Conservation (phyloP, 2,113 vertebrate genomes). For the Myrmecobius fasciatus region DNA sequence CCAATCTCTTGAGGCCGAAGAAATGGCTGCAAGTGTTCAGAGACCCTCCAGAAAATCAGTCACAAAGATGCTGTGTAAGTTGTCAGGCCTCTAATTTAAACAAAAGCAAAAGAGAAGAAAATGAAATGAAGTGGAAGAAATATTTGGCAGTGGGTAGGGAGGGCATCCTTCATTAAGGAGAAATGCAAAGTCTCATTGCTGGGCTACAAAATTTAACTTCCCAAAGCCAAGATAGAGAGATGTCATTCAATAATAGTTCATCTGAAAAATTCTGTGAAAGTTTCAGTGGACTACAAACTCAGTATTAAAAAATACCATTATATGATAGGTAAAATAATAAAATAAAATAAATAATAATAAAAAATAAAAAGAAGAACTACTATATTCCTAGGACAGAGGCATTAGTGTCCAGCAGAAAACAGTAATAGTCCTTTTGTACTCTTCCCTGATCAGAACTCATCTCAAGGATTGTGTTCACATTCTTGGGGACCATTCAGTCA, state of each 20-base stretch:
- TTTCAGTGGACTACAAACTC: not conserved
- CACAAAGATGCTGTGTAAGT: slow-evolving; percentile 88
- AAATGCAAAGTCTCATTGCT: not conserved
- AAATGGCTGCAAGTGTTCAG: slow-evolving; percentile 82
- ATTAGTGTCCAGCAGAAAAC: not conserved
- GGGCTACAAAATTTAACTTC: not conserved
- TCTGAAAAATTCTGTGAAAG: not conserved
- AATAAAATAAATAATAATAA: no score
- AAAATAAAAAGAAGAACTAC: no score
- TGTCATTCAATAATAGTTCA: not conserved
- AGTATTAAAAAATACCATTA: not conserved
- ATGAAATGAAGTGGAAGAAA: not conserved
- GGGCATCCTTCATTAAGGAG: not conserved
- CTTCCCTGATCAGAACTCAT: not conserved
- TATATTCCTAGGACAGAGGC: not conserved
- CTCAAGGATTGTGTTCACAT: not conserved
- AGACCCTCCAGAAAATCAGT: slow-evolving; percentile 85
- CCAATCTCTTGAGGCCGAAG: slow-evolving; percentile 80
- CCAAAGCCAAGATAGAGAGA: not conserved
- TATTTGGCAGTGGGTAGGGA: not conserved
- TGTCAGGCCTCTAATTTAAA: not conserved
- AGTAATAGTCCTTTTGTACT: not conserved
- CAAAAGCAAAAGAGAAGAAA: not conserved
- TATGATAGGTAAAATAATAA: not conserved
- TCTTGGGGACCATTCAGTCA: not conserved